Evolutionary conservation across 2,888 invertebrate genomes (phyloP).

Genomic region (Allophyes oxyacanthae): DNA sequence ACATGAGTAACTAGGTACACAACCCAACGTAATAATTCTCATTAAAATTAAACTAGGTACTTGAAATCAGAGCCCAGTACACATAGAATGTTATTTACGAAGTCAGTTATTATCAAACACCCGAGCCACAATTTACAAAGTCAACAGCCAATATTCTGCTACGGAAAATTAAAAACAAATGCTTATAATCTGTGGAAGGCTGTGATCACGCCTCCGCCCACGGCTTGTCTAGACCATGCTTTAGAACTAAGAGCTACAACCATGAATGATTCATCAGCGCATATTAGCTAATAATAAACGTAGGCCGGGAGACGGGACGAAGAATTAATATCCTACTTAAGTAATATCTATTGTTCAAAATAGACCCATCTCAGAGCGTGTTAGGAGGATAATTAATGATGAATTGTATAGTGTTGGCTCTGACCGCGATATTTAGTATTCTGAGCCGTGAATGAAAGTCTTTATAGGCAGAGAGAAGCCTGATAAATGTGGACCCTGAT

Average conservation of each 20-base stretch:
- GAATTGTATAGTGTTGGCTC: not conserved
- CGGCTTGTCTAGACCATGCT: conserved; percentile 37
- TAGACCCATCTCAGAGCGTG: conserved; percentile 4
- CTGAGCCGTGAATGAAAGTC: too few relatives aligned
- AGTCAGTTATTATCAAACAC: conserved; percentile 22
- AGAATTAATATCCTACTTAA: conserved; percentile 15
- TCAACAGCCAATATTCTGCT: conserved; percentile 38
- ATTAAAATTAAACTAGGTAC: conserved; percentile 1
- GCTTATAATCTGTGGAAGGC: conserved; percentile 36
- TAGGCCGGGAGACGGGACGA: conserved; percentile 19
- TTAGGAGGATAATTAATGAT: conserved; percentile 4
- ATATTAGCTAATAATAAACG: conserved; percentile 47
- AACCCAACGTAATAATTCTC: conserved; percentile 6
- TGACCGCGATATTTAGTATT: too few relatives aligned
- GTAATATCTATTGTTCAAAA: conserved; percentile 16
- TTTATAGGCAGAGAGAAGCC: too few relatives aligned
- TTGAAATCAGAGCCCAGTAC: conserved; percentile 11
- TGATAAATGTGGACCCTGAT: too few relatives aligned
- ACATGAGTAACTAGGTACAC: too few relatives aligned
- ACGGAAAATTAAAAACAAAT: conserved; percentile 44
- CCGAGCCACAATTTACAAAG: conserved; percentile 35
- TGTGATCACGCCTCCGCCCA: conserved; percentile 53
- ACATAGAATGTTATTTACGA: conserved; percentile 19
- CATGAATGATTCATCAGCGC: conserved; percentile 57
- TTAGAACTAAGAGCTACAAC: conserved; percentile 40